Evolutionary conservation across 2,797 vertebrate species (phyloP).

Genomic region (Thaleichthys pacificus): DNA sequence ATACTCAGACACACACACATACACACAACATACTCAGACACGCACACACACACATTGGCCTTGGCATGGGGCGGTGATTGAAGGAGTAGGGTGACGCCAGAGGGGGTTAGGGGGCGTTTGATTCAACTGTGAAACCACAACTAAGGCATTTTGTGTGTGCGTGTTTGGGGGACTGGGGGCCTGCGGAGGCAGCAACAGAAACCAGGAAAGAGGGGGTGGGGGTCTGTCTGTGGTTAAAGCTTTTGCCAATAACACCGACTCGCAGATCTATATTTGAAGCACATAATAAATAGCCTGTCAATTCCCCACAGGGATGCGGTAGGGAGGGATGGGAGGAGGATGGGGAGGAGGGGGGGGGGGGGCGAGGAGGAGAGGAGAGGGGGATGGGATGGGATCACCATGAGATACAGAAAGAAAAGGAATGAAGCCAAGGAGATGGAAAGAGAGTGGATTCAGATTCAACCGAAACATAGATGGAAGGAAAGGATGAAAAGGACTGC

Average conservation of each 20-base stretch:
- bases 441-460: not conserved
- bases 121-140: constrained; percentile 41
- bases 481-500: not conserved
- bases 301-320: constrained; percentile 44
- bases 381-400: not conserved
- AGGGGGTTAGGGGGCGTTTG: not conserved
- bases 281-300: constrained; percentile 40
- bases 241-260: constrained; percentile 40
- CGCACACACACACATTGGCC: not conserved
- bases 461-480: not conserved
- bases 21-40: not conserved
- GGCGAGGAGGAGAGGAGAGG: not conserved
- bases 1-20: not conserved
- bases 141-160: constrained; percentile 17
- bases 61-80: not conserved
- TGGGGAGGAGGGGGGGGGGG: constrained; percentile 27
- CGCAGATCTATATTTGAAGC: constrained; percentile 56
- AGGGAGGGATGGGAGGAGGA: constrained; percentile 37
- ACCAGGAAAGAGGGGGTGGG: not conserved
- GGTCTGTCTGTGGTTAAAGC: constrained; percentile 42
- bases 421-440: not conserved
- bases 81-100: not conserved
- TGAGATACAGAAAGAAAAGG: too few relatives aligned
- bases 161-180: constrained; percentile 24
- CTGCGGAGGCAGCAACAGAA: constrained; percentile 4